Percentiles rank a stretch among this genome's conserved stretches.
Evolutionary conservation across 1,140 invertebrate genomes (phyloP).

Genomic region (Drosophila lacertosa): DNA sequence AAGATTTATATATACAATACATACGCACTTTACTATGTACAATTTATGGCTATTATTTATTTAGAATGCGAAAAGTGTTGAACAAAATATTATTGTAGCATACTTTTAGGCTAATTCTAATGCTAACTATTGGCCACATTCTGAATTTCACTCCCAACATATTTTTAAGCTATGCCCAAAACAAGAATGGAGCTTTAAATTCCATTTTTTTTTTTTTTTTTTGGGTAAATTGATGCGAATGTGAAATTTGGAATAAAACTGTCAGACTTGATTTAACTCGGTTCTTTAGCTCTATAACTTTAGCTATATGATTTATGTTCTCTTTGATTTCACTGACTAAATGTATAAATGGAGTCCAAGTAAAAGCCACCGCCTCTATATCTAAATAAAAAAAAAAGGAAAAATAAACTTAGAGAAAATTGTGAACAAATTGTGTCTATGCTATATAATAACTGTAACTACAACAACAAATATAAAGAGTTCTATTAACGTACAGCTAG

Average conservation of each 20-base stretch:
- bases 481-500: constrained; percentile 35
- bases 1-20: constrained; percentile 21
- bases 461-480: constrained; percentile 27
- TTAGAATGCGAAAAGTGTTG: constrained; percentile 15
- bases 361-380: constrained; percentile 83
- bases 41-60: constrained; percentile 22
- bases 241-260: constrained; percentile 5
- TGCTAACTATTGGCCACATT: neutral
- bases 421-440: constrained; percentile 81
- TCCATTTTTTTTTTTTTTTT: no score
- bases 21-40: constrained; percentile 51
- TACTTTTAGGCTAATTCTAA: constrained; percentile 36
- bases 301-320: neutral
- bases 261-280: constrained; percentile 5
- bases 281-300: constrained; percentile 3
- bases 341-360: constrained; percentile 83
- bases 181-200: no score
- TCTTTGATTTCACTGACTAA: constrained; percentile 68
- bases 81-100: constrained; percentile 21
- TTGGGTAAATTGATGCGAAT: neutral
- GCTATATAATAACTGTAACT: constrained; percentile 60
- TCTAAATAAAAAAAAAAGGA: constrained; percentile 46
- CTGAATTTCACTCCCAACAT: neutral
- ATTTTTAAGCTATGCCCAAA: no score
- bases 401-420: constrained; percentile 71